A percentile compares a stretch with the other conserved stretches of the same genome.
These are phyloP conservation scores for Hypomecis atomaria DNA, from an alignment of 2,888 invertebrate species.

Conservation along the genomic window DNA sequence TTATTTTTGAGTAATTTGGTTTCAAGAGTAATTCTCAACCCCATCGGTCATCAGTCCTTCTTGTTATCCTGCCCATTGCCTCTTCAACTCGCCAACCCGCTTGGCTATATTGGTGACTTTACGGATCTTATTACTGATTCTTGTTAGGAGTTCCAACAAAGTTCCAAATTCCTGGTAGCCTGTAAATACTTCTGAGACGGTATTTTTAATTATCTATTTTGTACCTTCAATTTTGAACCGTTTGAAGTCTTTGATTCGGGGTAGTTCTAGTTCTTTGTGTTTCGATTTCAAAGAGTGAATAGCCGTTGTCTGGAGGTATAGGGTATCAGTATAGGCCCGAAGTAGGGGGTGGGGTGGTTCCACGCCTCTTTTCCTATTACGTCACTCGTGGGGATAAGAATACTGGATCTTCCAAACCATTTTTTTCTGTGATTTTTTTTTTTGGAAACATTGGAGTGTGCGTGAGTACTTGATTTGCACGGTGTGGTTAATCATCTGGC, in stretches of 20 bases:
- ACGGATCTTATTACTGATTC: no score
- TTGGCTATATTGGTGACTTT: no score
- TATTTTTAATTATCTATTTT: constrained; percentile 3
- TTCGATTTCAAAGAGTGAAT: constrained; percentile 29
- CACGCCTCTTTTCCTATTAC: constrained; percentile 27
- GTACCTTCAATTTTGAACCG: constrained; percentile 2
- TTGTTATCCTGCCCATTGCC: no score
- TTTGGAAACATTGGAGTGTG: no score
- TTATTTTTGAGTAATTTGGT: no score
- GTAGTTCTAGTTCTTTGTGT: constrained; percentile 27
- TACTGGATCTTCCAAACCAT: constrained; percentile 14
- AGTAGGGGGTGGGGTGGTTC: not conserved
- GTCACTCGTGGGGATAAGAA: constrained; percentile 14
- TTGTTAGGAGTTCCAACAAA: not conserved
- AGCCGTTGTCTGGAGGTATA: constrained; percentile 18
- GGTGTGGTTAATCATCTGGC: no score
- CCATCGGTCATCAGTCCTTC: no score
- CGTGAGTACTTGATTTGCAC: no score
- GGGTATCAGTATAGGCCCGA: constrained; percentile 18
- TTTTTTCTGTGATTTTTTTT: not conserved
- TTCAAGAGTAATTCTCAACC: no score
- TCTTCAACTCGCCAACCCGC: no score
- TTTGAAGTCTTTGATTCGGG: constrained; percentile 2
- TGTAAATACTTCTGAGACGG: not conserved
- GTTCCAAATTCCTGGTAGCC: not conserved